Evolutionary conservation across 2,888 invertebrate species (phyloP).

Genomic region (Agrochola macilenta): DNA sequence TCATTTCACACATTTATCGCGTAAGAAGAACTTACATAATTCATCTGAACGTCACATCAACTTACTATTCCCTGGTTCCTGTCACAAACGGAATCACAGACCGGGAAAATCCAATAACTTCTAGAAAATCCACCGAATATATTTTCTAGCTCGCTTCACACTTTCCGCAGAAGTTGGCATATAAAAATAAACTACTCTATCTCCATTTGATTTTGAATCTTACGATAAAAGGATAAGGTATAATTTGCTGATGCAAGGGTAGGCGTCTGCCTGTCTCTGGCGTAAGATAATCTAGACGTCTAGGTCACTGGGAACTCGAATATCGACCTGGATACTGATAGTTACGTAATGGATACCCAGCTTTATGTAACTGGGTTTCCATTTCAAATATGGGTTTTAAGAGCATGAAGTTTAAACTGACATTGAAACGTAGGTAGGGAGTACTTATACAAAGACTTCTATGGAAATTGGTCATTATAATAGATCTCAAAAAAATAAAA

Average conservation of each 20-base stretch:
- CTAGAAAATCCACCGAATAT: conserved; percentile 13
- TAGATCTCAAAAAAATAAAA: too few species aligned
- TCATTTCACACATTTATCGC: background rate
- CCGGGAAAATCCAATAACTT: conserved; percentile 29
- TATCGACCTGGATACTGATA: conserved; percentile 72
- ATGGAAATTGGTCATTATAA: background rate
- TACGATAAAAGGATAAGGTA: background rate
- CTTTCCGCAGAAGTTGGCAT: conserved; percentile 25
- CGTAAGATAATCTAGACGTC: conserved; percentile 71
- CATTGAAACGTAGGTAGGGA: background rate
- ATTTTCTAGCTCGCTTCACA: conserved; percentile 27
- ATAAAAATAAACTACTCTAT: conserved; percentile 43
- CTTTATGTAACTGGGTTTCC: conserved; percentile 55
- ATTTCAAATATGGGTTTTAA: conserved; percentile 20
- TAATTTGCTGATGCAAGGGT: background rate
- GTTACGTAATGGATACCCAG: conserved; percentile 60
- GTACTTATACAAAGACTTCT: background rate
- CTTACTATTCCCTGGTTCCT: background rate
- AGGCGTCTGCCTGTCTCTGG: conserved; percentile 71
- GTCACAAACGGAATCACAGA: conserved; percentile 15
- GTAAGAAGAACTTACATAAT: conserved; percentile 4
- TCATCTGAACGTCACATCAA: background rate
- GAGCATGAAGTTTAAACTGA: background rate
- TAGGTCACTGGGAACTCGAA: conserved; percentile 73
- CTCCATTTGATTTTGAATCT: conserved; percentile 7